Base-by-base conservation (phyloP, 2,113 vertebrate species). In the Vidua chalybeata region DNA sequence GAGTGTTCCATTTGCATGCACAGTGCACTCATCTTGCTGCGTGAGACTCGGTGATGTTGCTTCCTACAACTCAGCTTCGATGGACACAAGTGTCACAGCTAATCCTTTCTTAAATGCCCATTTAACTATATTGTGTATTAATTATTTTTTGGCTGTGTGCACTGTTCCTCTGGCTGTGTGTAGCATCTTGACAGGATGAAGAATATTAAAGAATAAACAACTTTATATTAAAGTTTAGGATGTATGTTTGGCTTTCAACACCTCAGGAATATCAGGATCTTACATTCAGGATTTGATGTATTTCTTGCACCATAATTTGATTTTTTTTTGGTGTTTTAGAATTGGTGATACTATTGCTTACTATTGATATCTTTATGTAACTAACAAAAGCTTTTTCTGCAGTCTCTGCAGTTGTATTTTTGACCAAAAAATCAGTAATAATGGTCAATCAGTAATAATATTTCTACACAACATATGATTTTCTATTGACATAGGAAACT, bases 1-100 rank as follows among this genome's bases (percentile, higher is more conserved):
- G 37, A 11, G 20, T 3, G 41, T 46, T 82, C 33, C 21, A 10
- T 91, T 79, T 85, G 49, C 46, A 21, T 52, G 75, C 72, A 54
- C 21, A 62, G 24, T 24, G 27, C 37, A 6, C 20, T 71, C 24
- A 3, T 72, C 48, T 43, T 78, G 48, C 48, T 62, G 2, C 5
- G 9, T 41, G 22, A 64, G 49, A 22, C 28, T 61, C 2, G 0
- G 24, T 22, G 51, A 15, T 2, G 1, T 62, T 2, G 4, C 41
- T 74, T 88, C 45, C 49, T 27, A 21, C 21, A 18, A 5, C 22
- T 58, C 35, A 41, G 31, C 45, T 67, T 17, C 17, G 46, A 2
- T 17, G 23, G 15, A 19, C n/a, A 22, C 28, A 71, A 9, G n/a
- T 49, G 54, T 37, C 33, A 22, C 58, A 76, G 41, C 13, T 84